Evolutionary conservation across 2,797 vertebrate genomes (phyloP).

Genomic region (Triplophysa bombifrons): DNA sequence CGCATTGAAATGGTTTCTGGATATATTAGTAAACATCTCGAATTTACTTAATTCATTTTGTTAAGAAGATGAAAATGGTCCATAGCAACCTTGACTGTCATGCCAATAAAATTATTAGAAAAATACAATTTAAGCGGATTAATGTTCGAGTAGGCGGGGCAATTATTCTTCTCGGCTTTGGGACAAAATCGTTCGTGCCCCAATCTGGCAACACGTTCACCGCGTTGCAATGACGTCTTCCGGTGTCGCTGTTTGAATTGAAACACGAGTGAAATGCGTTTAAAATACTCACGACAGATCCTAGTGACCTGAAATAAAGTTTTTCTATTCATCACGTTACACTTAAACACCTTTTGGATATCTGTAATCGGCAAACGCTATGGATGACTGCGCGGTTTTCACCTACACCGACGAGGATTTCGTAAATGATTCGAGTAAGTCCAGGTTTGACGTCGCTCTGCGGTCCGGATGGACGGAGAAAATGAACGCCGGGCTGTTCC

Average conservation of each 20-base stretch:
- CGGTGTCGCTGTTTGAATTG: neutral
- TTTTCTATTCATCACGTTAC: neutral
- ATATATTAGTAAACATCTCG: no score
- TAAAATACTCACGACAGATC: neutral
- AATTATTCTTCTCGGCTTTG: no score
- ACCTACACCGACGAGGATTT: constrained; percentile 78
- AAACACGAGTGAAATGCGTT: neutral
- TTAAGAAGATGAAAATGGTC: no score
- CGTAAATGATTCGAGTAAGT: constrained; percentile 42
- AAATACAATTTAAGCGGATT: no score
- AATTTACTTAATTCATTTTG: no score
- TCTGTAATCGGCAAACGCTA: constrained; percentile 22
- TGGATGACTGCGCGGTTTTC: constrained; percentile 67
- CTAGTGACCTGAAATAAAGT: neutral
- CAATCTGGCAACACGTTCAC: neutral
- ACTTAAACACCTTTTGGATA: neutral
- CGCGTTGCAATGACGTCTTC: neutral
- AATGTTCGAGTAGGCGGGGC: no score
- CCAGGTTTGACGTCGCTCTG: constrained; percentile 73
- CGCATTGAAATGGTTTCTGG: no score
- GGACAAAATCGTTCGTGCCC: no score
- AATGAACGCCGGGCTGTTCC: constrained; percentile 82
- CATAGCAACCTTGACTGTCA: no score
- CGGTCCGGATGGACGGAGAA: constrained; percentile 80
- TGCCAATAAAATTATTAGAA: no score